These are phyloP conservation scores for chimpanzee (Pan troglodytes) DNA, from an alignment of 2,113 vertebrate species.

Conservation along the genomic window DNA sequence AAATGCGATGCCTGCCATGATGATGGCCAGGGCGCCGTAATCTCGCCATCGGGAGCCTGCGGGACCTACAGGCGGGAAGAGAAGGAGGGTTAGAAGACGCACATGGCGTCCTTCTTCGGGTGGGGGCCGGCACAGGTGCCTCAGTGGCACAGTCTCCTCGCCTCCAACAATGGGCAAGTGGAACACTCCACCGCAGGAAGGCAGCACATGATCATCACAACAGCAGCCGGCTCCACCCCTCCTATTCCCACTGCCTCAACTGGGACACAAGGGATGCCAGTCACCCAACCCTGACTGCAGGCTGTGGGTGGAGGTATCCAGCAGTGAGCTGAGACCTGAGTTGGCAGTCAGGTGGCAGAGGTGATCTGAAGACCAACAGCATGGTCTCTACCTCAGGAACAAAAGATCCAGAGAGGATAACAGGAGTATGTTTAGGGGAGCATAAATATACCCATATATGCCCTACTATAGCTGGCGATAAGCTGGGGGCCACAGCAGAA, in stretches of 20 bases:
- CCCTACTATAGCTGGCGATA: background rate
- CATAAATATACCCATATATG: accelerated
- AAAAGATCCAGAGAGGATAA: background rate
- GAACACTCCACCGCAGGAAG: too few relatives aligned
- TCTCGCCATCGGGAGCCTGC: conserved; percentile 94
- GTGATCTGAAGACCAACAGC: background rate
- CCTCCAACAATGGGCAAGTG: background rate
- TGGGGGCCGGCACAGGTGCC: accelerated
- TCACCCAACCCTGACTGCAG: accelerated
- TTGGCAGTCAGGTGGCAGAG: background rate
- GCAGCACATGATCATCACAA: accelerated
- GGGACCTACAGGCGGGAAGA: conserved; percentile 81
- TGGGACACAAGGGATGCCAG: background rate
- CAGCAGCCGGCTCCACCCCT: accelerated
- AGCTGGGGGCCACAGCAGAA: background rate
- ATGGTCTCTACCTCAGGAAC: background rate
- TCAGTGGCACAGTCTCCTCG: background rate
- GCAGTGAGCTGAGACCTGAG: background rate
- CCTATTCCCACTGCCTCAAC: background rate
- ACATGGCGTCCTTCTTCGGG: accelerated
- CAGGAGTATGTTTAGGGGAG: accelerated
- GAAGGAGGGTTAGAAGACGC: background rate
- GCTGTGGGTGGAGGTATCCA: accelerated
- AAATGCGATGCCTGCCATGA: conserved; percentile 95
- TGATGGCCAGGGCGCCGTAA: conserved; percentile 94